phyloP scores from a whole-genome alignment of 2,113 vertebrate genomes.

The Pongo abelii region DNA sequence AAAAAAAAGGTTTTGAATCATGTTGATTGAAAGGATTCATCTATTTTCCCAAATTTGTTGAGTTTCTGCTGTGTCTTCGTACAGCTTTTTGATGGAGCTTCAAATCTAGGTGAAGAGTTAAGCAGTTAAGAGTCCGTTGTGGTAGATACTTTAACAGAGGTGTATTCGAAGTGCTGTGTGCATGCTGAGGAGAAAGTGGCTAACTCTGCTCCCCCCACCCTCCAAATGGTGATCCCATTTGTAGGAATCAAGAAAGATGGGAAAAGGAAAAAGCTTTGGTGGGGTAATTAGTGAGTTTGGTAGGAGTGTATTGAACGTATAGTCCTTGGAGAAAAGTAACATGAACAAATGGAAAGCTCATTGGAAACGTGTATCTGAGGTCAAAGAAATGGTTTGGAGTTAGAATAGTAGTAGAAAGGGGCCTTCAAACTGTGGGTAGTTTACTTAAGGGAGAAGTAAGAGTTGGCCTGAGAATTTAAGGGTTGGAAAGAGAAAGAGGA shows the following conservation, averaged over 20 bases:
- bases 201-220: background rate
- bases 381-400: background rate
- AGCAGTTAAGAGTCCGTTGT: background rate
- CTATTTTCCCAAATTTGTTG: background rate
- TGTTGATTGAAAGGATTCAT: background rate
- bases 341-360: background rate
- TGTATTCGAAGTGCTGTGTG: background rate
- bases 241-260: background rate
- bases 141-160: background rate
- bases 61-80: background rate
- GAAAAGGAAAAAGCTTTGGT: background rate
- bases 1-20: background rate
- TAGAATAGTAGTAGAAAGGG: background rate
- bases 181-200: constrained; percentile 10
- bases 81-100: background rate
- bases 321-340: constrained; percentile 14
- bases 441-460: constrained; percentile 27
- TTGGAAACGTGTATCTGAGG: background rate
- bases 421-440: background rate
- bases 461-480: constrained; percentile 38
- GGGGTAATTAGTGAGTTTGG: background rate
- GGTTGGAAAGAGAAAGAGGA: constrained; percentile 48
- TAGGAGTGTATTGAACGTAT: background rate
- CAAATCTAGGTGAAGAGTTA: background rate
- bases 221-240: background rate